Percentiles rank a stretch among this genome's conserved stretches.
phyloP scores from a whole-genome alignment of 1,140 invertebrate genomes.

The Drosophila sulfurigaster region DNA sequence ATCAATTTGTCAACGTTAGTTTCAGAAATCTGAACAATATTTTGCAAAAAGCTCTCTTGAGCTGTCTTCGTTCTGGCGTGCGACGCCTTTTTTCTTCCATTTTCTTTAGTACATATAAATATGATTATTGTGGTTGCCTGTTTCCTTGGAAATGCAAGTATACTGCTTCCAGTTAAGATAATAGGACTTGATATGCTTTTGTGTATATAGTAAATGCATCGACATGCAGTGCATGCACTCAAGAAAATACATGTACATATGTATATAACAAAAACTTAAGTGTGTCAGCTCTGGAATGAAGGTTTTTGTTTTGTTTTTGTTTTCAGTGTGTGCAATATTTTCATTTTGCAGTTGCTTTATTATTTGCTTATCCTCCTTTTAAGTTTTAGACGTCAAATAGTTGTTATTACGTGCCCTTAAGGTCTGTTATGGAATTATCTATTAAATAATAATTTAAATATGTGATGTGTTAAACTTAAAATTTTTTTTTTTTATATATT shows the following conservation, averaged over 20 bases:
- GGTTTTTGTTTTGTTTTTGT: not conserved
- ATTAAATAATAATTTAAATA: not conserved
- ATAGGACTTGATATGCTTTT: conserved; percentile 18
- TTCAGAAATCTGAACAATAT: not conserved
- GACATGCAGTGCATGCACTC: conserved; percentile 5
- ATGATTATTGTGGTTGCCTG: conserved; percentile 9
- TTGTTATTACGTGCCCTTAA: conserved; percentile 6
- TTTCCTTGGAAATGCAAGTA: conserved; percentile 14
- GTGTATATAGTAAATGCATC: conserved; percentile 12
- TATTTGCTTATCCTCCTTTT: conserved; percentile 5
- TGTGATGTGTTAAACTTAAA: not conserved
- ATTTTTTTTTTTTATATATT: not conserved
- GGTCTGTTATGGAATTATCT: not conserved
- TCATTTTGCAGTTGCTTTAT: not conserved
- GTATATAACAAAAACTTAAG: conserved; percentile 10
- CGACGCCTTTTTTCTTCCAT: conserved; percentile 18
- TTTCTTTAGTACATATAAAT: conserved; percentile 3
- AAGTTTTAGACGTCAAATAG: conserved; percentile 1
- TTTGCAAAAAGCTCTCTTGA: not conserved
- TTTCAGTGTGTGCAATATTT: not conserved
- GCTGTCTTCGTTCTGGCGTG: not conserved
- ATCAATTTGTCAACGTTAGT: not conserved
- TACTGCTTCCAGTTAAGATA: conserved; percentile 26
- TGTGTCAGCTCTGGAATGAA: conserved; percentile 20
- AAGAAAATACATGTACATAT: conserved; percentile 13